Conservation (phyloP, 2,113 vertebrate genomes). For the Sceloporus tristichus region DNA sequence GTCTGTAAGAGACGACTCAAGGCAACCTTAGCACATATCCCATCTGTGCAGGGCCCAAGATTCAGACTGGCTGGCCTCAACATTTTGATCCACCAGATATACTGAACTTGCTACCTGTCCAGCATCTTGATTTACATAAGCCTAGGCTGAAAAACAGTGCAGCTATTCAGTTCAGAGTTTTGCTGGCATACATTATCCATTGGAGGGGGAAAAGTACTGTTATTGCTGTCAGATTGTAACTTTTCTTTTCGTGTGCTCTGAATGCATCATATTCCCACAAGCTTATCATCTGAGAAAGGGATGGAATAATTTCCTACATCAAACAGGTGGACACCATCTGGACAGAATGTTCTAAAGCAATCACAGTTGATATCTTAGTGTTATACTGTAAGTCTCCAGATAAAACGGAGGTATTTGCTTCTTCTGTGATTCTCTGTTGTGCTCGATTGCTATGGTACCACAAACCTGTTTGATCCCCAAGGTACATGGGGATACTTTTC, state of each 20-base stretch:
- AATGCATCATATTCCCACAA: slow-evolving; percentile 55
- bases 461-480: slow-evolving; percentile 9
- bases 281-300: slow-evolving; percentile 53
- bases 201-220: slow-evolving; percentile 51
- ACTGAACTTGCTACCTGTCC: slow-evolving; percentile 29
- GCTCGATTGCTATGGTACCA: slow-evolving; percentile 5
- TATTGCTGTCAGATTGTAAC: slow-evolving; percentile 34
- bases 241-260: slow-evolving; percentile 46
- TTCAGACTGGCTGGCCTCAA: not conserved
- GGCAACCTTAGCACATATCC: too few species aligned
- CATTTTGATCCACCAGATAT: slow-evolving; percentile 18
- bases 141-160: slow-evolving; percentile 51
- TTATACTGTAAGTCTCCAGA: slow-evolving; percentile 57
- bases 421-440: slow-evolving; percentile 50
- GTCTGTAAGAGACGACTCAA: too few species aligned
- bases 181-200: slow-evolving; percentile 64
- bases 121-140: slow-evolving; percentile 63
- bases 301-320: slow-evolving; percentile 50
- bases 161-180: slow-evolving; percentile 65
- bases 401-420: slow-evolving; percentile 58
- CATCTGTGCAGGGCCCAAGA: too few species aligned
- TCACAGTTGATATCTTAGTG: slow-evolving; percentile 43
- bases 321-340: slow-evolving; percentile 69
- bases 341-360: slow-evolving; percentile 50
- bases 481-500: slow-evolving; percentile 48